Evolutionary conservation across 1,140 invertebrate genomes (phyloP).

Genomic region (Drosophila seguyi): DNA sequence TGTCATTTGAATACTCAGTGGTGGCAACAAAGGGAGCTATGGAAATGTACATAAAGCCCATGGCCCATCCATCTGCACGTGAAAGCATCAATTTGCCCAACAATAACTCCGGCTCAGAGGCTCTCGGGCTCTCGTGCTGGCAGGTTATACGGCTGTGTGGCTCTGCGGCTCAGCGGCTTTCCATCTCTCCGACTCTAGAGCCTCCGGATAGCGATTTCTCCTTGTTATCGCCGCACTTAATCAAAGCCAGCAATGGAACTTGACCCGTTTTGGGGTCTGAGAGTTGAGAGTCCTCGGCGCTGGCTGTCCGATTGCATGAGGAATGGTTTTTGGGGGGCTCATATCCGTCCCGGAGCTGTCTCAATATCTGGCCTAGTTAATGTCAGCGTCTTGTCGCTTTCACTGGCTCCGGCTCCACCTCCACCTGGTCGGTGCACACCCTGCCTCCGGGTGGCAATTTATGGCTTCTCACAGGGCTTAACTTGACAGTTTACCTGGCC

Average conservation of each 20-base stretch:
- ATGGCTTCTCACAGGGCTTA: constrained; percentile 70
- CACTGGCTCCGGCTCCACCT: constrained; percentile 44
- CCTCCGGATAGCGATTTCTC: constrained; percentile 46
- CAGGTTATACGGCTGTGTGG: neutral
- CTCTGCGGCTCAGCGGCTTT: neutral
- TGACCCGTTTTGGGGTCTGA: constrained; percentile 26
- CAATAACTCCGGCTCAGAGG: constrained; percentile 33
- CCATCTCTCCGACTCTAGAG: neutral
- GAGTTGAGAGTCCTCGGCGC: constrained; percentile 5
- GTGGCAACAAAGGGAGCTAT: constrained; percentile 21
- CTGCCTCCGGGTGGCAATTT: constrained; percentile 57
- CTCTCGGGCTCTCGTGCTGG: no score
- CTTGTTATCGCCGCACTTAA: constrained; percentile 51
- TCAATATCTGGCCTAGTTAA: constrained; percentile 69
- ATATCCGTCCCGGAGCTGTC: constrained; percentile 44
- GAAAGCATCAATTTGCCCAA: constrained; percentile 60
- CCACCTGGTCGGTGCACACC: constrained; percentile 5
- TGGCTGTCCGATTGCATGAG: constrained; percentile 42
- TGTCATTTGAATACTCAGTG: constrained; percentile 65
- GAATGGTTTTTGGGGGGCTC: constrained; percentile 33
- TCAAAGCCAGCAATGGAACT: constrained; percentile 50
- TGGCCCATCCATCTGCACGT: constrained; percentile 48
- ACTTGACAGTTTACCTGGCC: constrained; percentile 70
- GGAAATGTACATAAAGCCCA: constrained; percentile 21
- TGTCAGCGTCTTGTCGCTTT: constrained; percentile 68